Evolutionary conservation across 2,797 vertebrate genomes (phyloP).

Genomic region (Notoglanidium macrostoma): DNA sequence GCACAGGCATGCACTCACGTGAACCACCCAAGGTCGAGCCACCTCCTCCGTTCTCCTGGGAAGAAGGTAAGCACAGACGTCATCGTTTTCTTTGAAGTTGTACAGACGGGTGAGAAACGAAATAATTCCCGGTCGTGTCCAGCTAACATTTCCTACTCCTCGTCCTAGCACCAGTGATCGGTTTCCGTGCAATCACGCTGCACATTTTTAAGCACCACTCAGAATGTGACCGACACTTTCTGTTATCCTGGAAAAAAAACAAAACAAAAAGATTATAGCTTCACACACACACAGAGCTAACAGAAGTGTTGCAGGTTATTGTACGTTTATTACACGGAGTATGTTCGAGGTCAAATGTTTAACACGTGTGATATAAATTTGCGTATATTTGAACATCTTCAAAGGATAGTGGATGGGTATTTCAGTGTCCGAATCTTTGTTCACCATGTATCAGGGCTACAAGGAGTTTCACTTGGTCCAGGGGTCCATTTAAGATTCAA

Average conservation of each 20-base stretch:
- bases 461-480: too few species aligned
- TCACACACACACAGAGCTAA: background rate
- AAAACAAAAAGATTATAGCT: background rate
- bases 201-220: background rate
- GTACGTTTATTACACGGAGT: background rate
- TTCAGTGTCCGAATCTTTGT: too few species aligned
- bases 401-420: background rate
- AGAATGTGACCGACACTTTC: background rate
- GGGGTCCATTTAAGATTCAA: too few species aligned
- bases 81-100: background rate
- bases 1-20: constrained; percentile 87
- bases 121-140: background rate
- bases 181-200: background rate
- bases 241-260: background rate
- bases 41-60: constrained; percentile 88
- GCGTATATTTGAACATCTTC: background rate
- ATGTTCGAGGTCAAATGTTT: background rate
- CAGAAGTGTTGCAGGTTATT: background rate
- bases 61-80: constrained; percentile 81
- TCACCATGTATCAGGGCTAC: too few species aligned
- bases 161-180: background rate
- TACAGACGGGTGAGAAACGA: background rate
- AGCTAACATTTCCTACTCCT: background rate
- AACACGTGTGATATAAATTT: background rate
- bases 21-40: constrained; percentile 84